Conservation (phyloP, 2,113 vertebrate genomes). For the Dermatemys mawii region DNA sequence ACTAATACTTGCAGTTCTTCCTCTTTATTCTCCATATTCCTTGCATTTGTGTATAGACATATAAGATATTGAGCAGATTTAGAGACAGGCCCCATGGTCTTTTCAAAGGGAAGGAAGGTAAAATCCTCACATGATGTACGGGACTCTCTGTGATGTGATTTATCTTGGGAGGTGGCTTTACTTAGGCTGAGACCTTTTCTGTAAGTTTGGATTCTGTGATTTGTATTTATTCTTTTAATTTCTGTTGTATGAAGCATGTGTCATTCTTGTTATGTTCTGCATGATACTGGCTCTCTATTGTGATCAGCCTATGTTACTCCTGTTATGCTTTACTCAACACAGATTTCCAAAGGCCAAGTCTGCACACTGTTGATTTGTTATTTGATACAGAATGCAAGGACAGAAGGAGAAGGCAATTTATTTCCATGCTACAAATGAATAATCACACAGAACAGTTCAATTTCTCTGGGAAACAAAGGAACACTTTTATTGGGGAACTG, state of each 20-base stretch:
- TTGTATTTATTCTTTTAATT: not conserved
- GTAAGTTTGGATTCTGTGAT: rapidly evolving
- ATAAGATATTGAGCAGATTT: not conserved
- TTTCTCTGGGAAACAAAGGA: not conserved
- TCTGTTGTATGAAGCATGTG: too few species aligned
- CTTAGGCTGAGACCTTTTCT: not conserved
- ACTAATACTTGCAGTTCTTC: not conserved
- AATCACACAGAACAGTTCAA: not conserved
- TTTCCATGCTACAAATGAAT: not conserved
- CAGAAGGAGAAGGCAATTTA: not conserved
- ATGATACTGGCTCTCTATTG: not conserved
- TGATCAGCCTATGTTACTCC: rapidly evolving
- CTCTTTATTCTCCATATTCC: not conserved
- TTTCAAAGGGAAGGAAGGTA: not conserved
- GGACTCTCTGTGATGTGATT: rapidly evolving
- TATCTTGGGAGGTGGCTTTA: not conserved
- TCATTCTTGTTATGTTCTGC: not conserved
- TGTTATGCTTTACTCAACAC: not conserved
- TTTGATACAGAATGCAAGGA: not conserved
- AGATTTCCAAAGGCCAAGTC: not conserved
- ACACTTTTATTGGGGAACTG: not conserved
- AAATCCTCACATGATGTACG: not conserved
- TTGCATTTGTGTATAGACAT: not conserved
- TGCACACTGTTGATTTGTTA: not conserved
- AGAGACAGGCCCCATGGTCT: not conserved